phyloP scores from a whole-genome alignment of 2,113 vertebrate genomes.

The Ailurus styani region DNA sequence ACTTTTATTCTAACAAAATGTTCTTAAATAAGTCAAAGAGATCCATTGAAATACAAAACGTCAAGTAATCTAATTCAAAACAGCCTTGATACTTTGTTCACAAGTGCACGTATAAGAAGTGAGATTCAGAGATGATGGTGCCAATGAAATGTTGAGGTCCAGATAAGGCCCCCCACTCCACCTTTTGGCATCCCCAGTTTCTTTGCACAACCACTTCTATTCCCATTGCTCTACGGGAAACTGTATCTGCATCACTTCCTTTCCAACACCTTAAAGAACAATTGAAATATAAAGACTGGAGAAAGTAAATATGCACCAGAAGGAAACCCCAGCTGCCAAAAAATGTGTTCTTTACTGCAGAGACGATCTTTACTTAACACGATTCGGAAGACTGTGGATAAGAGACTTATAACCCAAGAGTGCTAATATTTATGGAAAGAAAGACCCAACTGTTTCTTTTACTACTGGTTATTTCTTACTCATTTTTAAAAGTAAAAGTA shows the following conservation, averaged over 20 bases:
- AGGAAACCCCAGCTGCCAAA: neutral
- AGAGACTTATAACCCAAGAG: neutral
- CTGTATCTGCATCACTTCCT: neutral
- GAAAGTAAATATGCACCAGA: constrained; percentile 14
- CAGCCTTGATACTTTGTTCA: neutral
- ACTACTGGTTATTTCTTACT: neutral
- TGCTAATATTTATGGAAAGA: constrained; percentile 2
- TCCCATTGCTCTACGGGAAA: neutral
- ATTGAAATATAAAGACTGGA: constrained; percentile 23
- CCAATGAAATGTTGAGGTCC: neutral
- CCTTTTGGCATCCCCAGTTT: neutral
- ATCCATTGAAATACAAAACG: neutral
- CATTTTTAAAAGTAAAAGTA: constrained; percentile 2
- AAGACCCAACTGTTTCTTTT: neutral
- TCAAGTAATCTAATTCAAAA: neutral
- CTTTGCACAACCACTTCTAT: neutral
- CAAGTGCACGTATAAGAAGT: neutral
- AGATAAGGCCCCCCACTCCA: neutral
- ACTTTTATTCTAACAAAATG: neutral
- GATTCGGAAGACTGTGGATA: constrained; percentile 1
- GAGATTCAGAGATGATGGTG: neutral
- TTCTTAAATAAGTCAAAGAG: neutral
- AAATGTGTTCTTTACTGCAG: neutral
- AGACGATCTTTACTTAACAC: constrained; percentile 25
- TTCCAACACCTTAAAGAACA: neutral